Evolutionary conservation across 1,140 invertebrate genomes (phyloP).

Genomic region (Lepidurus packardi): DNA sequence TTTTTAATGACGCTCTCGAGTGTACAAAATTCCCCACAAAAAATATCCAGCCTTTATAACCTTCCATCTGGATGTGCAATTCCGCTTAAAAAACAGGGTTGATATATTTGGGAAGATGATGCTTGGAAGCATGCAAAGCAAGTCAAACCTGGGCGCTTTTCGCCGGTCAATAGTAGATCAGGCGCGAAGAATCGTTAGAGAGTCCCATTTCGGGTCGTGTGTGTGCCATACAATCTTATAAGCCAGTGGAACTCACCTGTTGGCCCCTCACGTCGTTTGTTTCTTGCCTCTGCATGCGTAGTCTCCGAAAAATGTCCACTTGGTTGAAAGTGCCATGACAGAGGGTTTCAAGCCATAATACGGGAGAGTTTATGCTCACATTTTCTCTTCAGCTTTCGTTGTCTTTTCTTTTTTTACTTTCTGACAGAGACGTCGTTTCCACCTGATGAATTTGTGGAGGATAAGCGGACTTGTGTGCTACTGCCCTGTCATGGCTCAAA

Average conservation of each 20-base stretch:
- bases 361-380: not conserved
- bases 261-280: not conserved
- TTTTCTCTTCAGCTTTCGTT: not conserved
- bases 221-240: not conserved
- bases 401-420: not conserved
- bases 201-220: not conserved
- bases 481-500: conserved; percentile 1
- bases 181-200: conserved; percentile 17
- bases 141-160: not conserved
- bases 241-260: not conserved
- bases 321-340: conserved; percentile 15
- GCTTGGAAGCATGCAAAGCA: conserved; percentile 18
- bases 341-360: not conserved
- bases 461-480: not conserved
- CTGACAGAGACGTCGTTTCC: not conserved
- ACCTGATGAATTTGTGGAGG: conserved; percentile 4
- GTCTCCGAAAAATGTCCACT: conserved; percentile 8
- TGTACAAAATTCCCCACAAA: not conserved
- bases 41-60: not conserved
- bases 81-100: not conserved
- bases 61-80: not conserved
- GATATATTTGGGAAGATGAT: not conserved
- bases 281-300: not conserved
- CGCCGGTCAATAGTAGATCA: conserved; percentile 15
- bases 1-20: not conserved